Evolutionary conservation across 2,113 vertebrate species (phyloP), one percentile per base, ranked within the genome.

Genomic region (Leptosomus discolor): DNA sequence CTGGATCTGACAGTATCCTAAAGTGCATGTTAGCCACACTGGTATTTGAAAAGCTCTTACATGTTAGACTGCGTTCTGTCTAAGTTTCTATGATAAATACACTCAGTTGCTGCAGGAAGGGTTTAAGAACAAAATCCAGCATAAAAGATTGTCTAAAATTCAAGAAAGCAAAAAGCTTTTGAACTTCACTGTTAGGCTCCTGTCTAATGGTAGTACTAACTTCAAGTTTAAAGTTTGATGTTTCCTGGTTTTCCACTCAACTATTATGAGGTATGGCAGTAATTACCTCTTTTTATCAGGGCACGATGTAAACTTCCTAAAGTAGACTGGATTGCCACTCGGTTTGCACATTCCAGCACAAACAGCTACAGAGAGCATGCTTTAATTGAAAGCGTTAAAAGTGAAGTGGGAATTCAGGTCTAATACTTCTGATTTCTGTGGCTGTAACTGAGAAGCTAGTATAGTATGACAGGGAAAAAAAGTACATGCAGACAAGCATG

Each of bases 191-290:
- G 20, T 65, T 85, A 8, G 50, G 12, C 24, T 92, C 11, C 34
- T 83, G 90, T 93, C 57, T 88, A 65, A 60, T 27, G 23, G 45
- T 23, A 34, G 22, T 48, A 16, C 22, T 77, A 73, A 80, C 50
- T 84, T 77, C 10, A 70, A 24, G 54, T 78, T 84, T 91, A 78
- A 92, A 81, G 56, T 17, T 45, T 74, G 45, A 80, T 0, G 0
- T 86, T 91, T 94, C 83, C 73, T 96, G 75, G 18, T 89, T 75
- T 92, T 95, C 64, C 80, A 63, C 45, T 91, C 46, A 91, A 70
- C 71, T 71, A 68, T 80, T 67, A 78, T 1, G 4, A 85, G 48
- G 70, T 75, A 84, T 84, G 73, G 56, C 91, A 96, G 76, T 89
- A 91, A 91, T 89, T 86, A 67, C 64, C 58, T 81, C 76, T 77